These are phyloP conservation scores for Beaufortia kweichowensis DNA, from an alignment of 2,113 vertebrate species.

Conservation along the genomic window DNA sequence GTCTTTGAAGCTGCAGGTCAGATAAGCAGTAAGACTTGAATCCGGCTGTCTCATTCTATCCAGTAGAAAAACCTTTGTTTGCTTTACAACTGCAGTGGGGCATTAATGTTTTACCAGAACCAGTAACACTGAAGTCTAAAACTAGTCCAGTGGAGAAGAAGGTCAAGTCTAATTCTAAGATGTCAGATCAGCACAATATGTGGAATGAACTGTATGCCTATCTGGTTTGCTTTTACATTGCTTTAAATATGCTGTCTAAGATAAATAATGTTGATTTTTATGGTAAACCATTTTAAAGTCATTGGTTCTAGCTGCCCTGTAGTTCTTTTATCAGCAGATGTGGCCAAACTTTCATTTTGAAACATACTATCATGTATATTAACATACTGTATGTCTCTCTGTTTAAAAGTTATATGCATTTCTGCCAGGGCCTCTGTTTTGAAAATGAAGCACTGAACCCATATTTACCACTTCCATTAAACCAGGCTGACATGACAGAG, in stretches of 20 bases:
- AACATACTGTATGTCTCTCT: constrained; percentile 11
- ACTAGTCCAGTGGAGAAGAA: background rate
- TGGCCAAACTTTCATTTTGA: background rate
- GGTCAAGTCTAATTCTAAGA: too few relatives aligned
- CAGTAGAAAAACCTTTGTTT: background rate
- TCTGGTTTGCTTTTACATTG: too few relatives aligned
- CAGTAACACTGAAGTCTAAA: background rate
- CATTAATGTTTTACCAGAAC: background rate
- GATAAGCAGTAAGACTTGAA: background rate
- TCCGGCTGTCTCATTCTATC: background rate
- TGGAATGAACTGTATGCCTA: background rate
- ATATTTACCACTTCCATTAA: constrained; percentile 35
- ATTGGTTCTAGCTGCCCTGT: too few relatives aligned
- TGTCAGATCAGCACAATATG: too few relatives aligned
- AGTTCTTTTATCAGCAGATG: background rate
- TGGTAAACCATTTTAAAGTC: too few relatives aligned
- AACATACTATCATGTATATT: constrained; percentile 27
- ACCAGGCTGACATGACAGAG: background rate
- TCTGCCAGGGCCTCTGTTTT: constrained; percentile 57
- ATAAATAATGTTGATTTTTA: too few relatives aligned
- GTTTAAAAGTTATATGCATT: constrained; percentile 56
- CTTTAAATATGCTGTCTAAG: too few relatives aligned
- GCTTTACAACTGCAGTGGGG: background rate
- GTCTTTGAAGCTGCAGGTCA: background rate
- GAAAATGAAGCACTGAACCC: constrained; percentile 46